A percentile compares a stretch with the other conserved stretches of the same genome.
Evolutionary conservation across 2,888 invertebrate species (phyloP).

Genomic region (Cryptophagus acutangulus): DNA sequence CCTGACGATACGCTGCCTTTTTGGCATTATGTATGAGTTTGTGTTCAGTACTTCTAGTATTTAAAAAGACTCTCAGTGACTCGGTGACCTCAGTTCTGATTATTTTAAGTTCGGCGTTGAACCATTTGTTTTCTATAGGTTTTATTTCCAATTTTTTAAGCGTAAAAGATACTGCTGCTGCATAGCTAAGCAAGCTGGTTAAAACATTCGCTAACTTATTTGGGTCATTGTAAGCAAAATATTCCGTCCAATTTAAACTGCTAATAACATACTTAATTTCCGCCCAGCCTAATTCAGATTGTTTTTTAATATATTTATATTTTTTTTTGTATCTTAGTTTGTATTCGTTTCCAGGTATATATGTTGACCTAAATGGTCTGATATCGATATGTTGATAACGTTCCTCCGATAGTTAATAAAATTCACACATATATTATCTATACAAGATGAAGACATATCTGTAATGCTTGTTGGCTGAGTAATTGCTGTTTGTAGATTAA

Average conservation of each 20-base stretch:
- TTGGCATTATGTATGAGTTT: background rate
- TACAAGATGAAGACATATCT: background rate
- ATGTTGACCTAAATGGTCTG: conserved; percentile 1
- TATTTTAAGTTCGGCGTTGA: background rate
- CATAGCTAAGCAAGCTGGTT: background rate
- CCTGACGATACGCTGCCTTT: background rate
- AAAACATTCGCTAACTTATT: background rate
- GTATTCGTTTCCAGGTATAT: background rate
- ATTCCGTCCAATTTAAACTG: background rate
- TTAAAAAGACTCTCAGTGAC: background rate
- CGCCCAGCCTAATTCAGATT: background rate
- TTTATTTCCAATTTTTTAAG: background rate
- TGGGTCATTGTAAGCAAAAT: background rate
- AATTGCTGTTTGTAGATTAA: background rate
- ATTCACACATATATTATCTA: background rate
- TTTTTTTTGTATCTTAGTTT: background rate
- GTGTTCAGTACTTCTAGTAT: background rate
- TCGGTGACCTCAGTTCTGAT: background rate
- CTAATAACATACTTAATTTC: background rate
- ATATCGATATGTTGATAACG: background rate
- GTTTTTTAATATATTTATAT: background rate
- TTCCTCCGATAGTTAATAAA: background rate
- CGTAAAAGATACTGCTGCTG: background rate
- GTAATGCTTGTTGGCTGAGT: background rate
- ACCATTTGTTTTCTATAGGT: background rate